Evolutionary conservation across 2,797 vertebrate species (phyloP), one percentile per base, ranked within the genome.

Genomic region (Pseudocheirus occidentalis): DNA sequence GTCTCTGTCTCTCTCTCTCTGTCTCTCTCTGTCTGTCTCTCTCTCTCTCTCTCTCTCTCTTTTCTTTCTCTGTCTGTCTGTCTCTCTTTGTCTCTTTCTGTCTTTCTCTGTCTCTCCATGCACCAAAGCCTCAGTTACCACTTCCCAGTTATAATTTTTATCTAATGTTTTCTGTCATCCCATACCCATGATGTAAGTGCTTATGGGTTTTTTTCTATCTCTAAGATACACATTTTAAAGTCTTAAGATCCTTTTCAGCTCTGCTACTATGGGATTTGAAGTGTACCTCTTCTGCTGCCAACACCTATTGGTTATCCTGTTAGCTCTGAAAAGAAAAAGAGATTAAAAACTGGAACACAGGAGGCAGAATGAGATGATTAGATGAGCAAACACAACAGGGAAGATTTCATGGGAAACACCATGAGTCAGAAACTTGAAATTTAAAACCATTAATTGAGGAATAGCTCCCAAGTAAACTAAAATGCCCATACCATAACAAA

Each of bases 271-370:
- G 57, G 28, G 11, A 66, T 24, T 4, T 0, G 46, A 62, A 95
- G 16, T 34, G 7, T 7, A 91, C n/a, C 24, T 87, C 4, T 96
- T 94, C 91, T 98, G 93, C 53, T 97, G 93, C 89, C 96, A 98
- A 96, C 95, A 98, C 92, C 94, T 98, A 94, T 97, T 95, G 94
- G 95, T 50, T 97, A 81, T 55, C 92, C 91, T 66, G 55, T 91
- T 96, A 95, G 55, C 34, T 96, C 34, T 98, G 94, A 95, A 98
- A 94, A 55, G 0, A 28, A 97, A 97, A 96, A 54, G n/a, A 24
- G 46, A 18, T 94, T 90, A 81, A 56, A 96, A 94, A 96, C 40
- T 28, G 18, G 92, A 97, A 94, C 55, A 92, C 6, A 1, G 66
- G 34, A 97, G 92, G 95, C 40, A 93, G 29, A 50, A 46, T 62